phyloP scores from a whole-genome alignment of 2,113 vertebrate genomes.

The Paradisaea rubra region DNA sequence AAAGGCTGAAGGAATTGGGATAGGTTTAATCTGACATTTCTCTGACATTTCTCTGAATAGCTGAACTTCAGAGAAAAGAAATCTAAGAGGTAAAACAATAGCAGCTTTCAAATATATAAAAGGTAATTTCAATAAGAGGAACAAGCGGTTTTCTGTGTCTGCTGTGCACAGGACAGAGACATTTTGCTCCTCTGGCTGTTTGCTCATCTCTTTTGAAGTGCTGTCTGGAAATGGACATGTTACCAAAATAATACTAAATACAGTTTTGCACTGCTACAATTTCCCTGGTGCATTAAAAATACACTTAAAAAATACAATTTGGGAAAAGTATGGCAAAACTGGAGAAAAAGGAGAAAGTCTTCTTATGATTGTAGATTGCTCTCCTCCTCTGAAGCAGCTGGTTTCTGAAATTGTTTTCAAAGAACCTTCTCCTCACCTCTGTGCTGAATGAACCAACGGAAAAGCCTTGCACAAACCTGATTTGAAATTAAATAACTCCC shows the following conservation, averaged over 20 bases:
- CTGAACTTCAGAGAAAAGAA: not conserved
- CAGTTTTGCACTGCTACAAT: not conserved
- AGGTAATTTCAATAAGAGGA: not conserved
- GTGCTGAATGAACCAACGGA: not conserved
- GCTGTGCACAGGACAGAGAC: not conserved
- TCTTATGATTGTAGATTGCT: not conserved
- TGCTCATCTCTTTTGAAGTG: not conserved
- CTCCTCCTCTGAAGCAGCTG: not conserved
- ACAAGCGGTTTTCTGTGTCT: not conserved
- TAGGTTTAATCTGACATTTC: not conserved
- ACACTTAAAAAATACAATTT: not conserved
- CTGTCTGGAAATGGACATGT: not conserved
- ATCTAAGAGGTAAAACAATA: not conserved
- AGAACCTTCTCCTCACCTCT: not conserved
- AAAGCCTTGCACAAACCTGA: slow-evolving; percentile 14
- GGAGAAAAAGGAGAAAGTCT: not conserved
- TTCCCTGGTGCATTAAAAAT: not conserved
- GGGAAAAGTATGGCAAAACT: not conserved
- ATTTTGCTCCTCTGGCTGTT: not conserved
- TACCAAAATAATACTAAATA: not conserved
- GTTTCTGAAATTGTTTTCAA: slow-evolving; percentile 32
- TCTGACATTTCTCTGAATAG: not conserved
- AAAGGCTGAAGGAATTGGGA: not conserved
- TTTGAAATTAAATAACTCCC: slow-evolving; percentile 44
- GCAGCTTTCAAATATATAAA: not conserved